Evolutionary conservation across 2,888 invertebrate genomes (phyloP), one percentile per base, ranked within the genome.

Genomic region (Campoplex capitator): DNA sequence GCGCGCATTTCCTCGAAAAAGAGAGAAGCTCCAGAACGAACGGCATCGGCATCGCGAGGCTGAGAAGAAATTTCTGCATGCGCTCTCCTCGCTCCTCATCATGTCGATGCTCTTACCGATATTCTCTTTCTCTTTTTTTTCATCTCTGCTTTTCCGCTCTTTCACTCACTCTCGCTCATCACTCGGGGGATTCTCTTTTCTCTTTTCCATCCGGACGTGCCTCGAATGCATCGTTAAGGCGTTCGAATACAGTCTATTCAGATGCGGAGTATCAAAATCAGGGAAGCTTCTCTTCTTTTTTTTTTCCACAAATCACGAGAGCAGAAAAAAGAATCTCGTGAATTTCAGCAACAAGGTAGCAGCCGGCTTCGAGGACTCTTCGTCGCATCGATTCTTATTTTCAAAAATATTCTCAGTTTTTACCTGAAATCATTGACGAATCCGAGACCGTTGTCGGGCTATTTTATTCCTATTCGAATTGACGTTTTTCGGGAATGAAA

Each of bases 221-320:
- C 65, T 76, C 78, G 87, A 84, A 82, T 87, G 68, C 81, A 80
- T 77, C 84, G 70, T 79, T 80, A 79, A 79, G 62, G 48, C 38
- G 68, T 16, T 42, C 28, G 54, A 42, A 68, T 56, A 78, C 68
- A 28, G 28, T 78, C 78, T 68, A 78, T 58, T 68, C 68, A 56
- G 56, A 68, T 38, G 32, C 38, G 38, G 78, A 54, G 65, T 68
- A 58, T 23, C 42, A 74, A 83, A 82, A 80, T 75, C 76, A 54
- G 74, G 58, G 75, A 76, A 58, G 65, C 58, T 58, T 58, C 13
- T 23, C 23, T 23, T 23, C 23, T 23, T 23, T 23, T 23, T 73
- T 71, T 73, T 48, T 45, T 35, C 32, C 38, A 80, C 42, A 35
- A 71, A 42, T 73, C 54, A n/a, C 54, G 73, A 9, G 65, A 3